These are phyloP conservation scores for Tragelaphus scriptus DNA, from an alignment of 2,113 vertebrate genomes.

Conservation along the genomic window DNA sequence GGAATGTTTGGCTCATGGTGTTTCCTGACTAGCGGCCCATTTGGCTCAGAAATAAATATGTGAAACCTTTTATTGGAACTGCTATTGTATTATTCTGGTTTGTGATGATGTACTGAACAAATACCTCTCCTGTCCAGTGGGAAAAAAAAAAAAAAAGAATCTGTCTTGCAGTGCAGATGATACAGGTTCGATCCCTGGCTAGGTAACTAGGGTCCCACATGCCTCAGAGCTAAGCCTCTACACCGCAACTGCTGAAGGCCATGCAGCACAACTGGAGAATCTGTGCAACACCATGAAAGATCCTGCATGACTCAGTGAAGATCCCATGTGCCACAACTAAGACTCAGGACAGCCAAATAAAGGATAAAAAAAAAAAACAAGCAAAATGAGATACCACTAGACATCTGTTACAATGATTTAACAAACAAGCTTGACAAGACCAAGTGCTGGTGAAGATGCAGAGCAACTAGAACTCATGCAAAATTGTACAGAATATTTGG, in stretches of 20 bases:
- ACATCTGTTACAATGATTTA: background rate
- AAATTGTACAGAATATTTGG: background rate
- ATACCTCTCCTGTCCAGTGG: background rate
- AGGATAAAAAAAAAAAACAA: background rate
- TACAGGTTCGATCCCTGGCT: background rate
- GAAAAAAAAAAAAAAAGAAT: background rate
- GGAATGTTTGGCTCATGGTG: background rate
- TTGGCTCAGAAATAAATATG: background rate
- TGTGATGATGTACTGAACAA: background rate
- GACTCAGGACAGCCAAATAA: background rate
- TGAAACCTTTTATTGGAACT: background rate
- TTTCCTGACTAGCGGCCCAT: background rate
- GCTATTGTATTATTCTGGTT: background rate
- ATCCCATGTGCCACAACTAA: background rate
- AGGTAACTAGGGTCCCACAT: background rate
- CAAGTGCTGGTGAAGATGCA: background rate
- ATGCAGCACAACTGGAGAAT: background rate
- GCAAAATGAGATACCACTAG: background rate
- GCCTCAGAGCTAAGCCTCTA: background rate
- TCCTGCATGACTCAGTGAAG: background rate
- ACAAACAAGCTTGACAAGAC: background rate
- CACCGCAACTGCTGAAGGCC: background rate
- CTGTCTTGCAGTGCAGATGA: background rate
- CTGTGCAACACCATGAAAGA: background rate
- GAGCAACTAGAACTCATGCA: background rate